Percentiles rank a stretch among this genome's conserved stretches.
Conservation (phyloP, 2,797 vertebrate genomes). For the Pseudochirops cupreus region DNA sequence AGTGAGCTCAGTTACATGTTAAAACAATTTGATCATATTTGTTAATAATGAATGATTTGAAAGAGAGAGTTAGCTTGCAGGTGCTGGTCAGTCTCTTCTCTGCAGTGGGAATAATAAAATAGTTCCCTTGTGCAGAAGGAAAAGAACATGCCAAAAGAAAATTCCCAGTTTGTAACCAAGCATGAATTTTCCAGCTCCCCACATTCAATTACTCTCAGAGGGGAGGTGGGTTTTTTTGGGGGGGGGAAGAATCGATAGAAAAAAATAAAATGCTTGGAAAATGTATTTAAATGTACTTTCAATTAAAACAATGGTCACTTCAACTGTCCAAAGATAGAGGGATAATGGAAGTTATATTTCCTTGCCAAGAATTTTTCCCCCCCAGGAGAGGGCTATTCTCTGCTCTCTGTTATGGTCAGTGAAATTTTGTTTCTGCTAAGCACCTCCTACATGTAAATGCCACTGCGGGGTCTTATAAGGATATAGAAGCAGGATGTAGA, state of each 20-base stretch:
- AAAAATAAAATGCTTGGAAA: slow-evolving; percentile 77
- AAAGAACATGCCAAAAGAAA: slow-evolving; percentile 77
- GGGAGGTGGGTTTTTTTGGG: slow-evolving; percentile 23
- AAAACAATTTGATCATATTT: slow-evolving; percentile 58
- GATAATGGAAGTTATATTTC: slow-evolving; percentile 75
- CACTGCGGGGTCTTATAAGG: neutral
- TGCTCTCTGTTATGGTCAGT: neutral
- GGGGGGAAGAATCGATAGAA: slow-evolving; percentile 42
- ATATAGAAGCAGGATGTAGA: neutral
- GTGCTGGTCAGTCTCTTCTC: slow-evolving; percentile 76
- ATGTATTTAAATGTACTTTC: slow-evolving; percentile 83
- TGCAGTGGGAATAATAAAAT: slow-evolving; percentile 80
- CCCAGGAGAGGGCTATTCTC: neutral
- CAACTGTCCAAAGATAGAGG: slow-evolving; percentile 50
- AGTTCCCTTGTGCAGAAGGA: slow-evolving; percentile 77
- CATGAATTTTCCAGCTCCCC: slow-evolving; percentile 79
- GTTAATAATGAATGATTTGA: slow-evolving; percentile 66
- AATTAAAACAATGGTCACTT: slow-evolving; percentile 78
- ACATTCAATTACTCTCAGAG: slow-evolving; percentile 81
- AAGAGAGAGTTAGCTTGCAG: slow-evolving; percentile 76
- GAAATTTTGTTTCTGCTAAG: neutral
- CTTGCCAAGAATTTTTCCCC: slow-evolving; percentile 40
- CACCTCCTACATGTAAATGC: neutral
- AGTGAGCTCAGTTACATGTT: slow-evolving; percentile 54
- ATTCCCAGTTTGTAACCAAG: slow-evolving; percentile 81